Evolutionary conservation across 2,797 vertebrate species (phyloP), one percentile per base, ranked within the genome.

Genomic region (Mormyrops attenuatus): DNA sequence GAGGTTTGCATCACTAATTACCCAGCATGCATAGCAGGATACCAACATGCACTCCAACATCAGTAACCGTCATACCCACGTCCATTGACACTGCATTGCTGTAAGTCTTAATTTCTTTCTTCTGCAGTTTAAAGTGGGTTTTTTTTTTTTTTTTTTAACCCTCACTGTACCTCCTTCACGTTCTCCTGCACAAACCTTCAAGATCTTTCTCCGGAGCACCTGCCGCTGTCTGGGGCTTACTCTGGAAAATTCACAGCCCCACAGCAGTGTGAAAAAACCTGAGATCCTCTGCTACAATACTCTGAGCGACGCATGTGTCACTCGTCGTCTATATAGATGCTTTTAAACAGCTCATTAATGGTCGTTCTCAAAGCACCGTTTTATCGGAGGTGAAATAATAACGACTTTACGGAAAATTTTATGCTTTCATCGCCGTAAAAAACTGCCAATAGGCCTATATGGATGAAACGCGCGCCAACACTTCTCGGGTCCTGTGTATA

Each of bases 21-120:
- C 63, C 63, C 84, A 89, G 89, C 89, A 89, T 86, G 89, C 89
- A 89, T 34, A 53, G 88, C 63, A 73, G 57, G 63, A 89, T 15
- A 55, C 55, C 44, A 6, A 34, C 89, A 87, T 89, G 89, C 89
- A 87, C 85, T 53, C 22, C 22, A 49, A 47, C 20, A 22, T 26
- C 47, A 87, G 60, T 89, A 41, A 41, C 69, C 2, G 1, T 6
- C 30, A 55, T 7, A 55, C 47, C 7, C 52, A 38, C 38, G 30
- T 86, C 85, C 47, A 55, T 0, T 26, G 44, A 52, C n/a, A 52
- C 82, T 15, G 26, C 13, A 30, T 34, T 3, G 44, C 82, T 86
- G 47, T 34, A 86, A 53, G 52, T 53, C 85, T 55, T 13, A 3
- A 26, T 49, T 55, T 87, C 30, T 53, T 20, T 87, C 22, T 53